These are phyloP conservation scores for Slavum lentiscoides DNA, from an alignment of 2,888 invertebrate genomes.

Conservation along the genomic window DNA sequence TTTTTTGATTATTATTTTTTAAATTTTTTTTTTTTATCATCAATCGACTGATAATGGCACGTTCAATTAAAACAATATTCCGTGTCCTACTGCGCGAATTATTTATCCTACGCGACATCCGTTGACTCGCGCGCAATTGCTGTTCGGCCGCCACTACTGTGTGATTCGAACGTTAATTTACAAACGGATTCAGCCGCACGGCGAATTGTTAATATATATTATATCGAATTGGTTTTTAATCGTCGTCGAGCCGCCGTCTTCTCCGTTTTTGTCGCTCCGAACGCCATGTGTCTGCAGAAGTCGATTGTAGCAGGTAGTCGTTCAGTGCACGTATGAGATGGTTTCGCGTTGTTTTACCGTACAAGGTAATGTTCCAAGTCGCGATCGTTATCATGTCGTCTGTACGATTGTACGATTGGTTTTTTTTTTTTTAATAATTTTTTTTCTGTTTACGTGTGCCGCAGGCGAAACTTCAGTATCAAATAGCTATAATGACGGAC, in stretches of 20 bases:
- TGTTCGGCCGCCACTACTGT: too few species aligned
- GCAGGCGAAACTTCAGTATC: not conserved
- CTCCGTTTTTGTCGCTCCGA: not conserved
- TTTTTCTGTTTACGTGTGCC: not conserved
- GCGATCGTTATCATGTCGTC: not conserved
- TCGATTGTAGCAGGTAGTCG: not conserved
- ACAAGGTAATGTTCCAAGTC: conserved; percentile 34
- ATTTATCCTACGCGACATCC: not conserved
- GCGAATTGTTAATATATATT: too few species aligned
- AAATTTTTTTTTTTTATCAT: conserved; percentile 5
- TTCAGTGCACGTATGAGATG: conserved; percentile 33
- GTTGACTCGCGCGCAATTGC: too few species aligned
- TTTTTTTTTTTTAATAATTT: not conserved
- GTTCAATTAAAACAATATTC: conserved; percentile 19
- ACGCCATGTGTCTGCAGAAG: not conserved
- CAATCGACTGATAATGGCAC: conserved; percentile 32
- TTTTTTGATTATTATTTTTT: conserved; percentile 35
- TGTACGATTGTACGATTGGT: not conserved
- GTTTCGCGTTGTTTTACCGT: conserved; percentile 38
- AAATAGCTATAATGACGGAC: conserved; percentile 40
- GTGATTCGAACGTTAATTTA: too few species aligned
- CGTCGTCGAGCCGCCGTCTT: not conserved
- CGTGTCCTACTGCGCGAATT: not conserved
- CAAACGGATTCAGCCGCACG: too few species aligned
- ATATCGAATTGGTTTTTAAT: not conserved